Percentiles rank a stretch among this genome's conserved stretches.
phyloP scores from a whole-genome alignment of 2,888 invertebrate genomes.

The Heliconius cydno region DNA sequence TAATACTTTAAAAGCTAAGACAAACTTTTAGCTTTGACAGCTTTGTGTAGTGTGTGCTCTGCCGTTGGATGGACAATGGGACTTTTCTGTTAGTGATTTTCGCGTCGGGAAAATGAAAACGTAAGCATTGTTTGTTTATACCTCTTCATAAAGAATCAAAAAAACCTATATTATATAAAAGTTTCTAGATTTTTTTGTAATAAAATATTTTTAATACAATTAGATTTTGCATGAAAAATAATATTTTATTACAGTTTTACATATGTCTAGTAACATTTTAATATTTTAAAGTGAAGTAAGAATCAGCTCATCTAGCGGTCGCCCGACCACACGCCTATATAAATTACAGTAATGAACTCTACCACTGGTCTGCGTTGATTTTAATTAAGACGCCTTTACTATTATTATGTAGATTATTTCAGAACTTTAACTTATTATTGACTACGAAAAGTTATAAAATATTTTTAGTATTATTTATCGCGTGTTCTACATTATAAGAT shows the following conservation, averaged over 20 bases:
- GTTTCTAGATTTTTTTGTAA: neutral
- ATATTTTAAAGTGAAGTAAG: conserved; percentile 21
- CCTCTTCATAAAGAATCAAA: conserved; percentile 38
- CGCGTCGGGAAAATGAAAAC: conserved; percentile 77
- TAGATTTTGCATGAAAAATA: no score
- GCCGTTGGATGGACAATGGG: conserved; percentile 67
- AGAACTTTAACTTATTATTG: neutral
- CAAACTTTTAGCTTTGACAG: conserved; percentile 39
- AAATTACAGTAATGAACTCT: conserved; percentile 52
- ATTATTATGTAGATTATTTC: neutral
- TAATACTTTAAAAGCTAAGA: conserved; percentile 40
- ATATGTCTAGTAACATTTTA: neutral
- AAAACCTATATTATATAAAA: conserved; percentile 11
- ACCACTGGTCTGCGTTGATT: conserved; percentile 30
- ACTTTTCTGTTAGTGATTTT: conserved; percentile 71
- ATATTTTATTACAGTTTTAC: neutral
- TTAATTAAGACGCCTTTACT: conserved; percentile 29
- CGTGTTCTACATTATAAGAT: no score
- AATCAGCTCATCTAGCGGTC: conserved; percentile 47
- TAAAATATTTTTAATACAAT: no score
- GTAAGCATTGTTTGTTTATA: conserved; percentile 70
- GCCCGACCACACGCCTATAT: conserved; percentile 57
- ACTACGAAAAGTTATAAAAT: neutral
- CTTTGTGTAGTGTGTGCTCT: conserved; percentile 59
- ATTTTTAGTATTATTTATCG: no score